These are phyloP conservation scores for Polymixis lichenea DNA, from an alignment of 2,888 invertebrate genomes.

Conservation along the genomic window DNA sequence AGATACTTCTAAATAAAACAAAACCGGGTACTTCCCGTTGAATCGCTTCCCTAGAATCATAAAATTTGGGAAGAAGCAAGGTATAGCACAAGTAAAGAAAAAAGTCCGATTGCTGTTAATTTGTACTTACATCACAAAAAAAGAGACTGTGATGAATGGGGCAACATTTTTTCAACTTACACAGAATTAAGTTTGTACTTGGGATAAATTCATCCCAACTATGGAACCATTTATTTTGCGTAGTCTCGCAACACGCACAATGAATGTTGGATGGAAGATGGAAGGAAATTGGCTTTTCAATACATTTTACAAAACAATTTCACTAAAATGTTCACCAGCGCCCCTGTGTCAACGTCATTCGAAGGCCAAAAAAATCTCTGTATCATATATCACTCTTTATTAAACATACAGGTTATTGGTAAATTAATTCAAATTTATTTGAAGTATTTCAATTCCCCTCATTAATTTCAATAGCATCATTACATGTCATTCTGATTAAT, in stretches of 20 bases:
- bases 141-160: not conserved
- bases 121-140: not conserved
- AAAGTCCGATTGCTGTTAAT: not conserved
- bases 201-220: too few relatives aligned
- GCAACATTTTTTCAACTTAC: not conserved
- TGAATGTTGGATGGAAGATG: too few relatives aligned
- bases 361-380: not conserved
- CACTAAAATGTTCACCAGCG: not conserved
- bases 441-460: not conserved
- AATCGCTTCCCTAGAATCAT: too few relatives aligned
- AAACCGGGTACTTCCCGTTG: not conserved
- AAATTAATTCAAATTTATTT: not conserved
- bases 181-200: not conserved
- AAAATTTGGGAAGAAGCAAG: too few relatives aligned
- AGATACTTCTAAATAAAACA: not conserved
- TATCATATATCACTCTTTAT: not conserved
- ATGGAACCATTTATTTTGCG: not conserved
- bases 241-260: not conserved
- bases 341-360: not conserved
- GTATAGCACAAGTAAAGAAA: too few relatives aligned
- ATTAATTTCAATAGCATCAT: not conserved
- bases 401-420: not conserved
- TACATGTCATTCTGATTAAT: not conserved
- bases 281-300: not conserved
- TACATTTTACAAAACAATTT: not conserved